Percentiles rank a stretch among this genome's conserved stretches.
phyloP scores from a whole-genome alignment of 2,113 vertebrate genomes.

The Cebus imitator region DNA sequence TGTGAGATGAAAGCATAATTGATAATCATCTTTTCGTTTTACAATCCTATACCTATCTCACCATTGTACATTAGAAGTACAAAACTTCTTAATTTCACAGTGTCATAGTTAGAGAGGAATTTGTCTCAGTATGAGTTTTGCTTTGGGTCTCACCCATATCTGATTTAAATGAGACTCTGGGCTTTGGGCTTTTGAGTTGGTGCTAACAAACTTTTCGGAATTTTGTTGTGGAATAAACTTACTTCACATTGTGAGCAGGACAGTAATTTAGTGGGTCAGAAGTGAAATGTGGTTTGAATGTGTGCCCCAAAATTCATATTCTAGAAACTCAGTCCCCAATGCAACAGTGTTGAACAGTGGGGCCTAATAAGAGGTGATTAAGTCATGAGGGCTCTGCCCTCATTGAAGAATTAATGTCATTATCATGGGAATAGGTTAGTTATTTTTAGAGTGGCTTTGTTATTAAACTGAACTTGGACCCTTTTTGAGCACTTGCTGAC shows the following conservation, averaged over 20 bases:
- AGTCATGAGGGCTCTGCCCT: not conserved
- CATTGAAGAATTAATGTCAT: not conserved
- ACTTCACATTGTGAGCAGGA: not conserved
- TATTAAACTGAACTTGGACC: not conserved
- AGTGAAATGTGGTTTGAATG: not conserved
- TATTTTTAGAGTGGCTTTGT: not conserved
- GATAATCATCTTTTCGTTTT: too few species aligned
- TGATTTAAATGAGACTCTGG: not conserved
- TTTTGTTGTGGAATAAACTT: not conserved
- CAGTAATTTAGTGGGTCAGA: not conserved
- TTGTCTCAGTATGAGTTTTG: not conserved
- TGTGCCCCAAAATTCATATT: not conserved
- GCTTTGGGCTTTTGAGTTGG: not conserved
- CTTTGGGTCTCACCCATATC: not conserved
- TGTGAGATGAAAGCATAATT: too few species aligned
- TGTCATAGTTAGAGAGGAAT: not conserved
- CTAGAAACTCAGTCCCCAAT: not conserved
- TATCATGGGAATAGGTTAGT: not conserved
- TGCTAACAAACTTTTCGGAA: not conserved
- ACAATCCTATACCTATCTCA: too few species aligned
- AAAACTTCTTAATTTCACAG: not conserved
- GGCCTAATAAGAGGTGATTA: not conserved
- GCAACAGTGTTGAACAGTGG: not conserved
- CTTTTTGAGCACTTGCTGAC: not conserved
- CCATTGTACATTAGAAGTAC: too few species aligned